Evolutionary conservation across 2,888 invertebrate genomes (phyloP), one percentile per base, ranked within the genome.

Genomic region (Eilema sororculum): DNA sequence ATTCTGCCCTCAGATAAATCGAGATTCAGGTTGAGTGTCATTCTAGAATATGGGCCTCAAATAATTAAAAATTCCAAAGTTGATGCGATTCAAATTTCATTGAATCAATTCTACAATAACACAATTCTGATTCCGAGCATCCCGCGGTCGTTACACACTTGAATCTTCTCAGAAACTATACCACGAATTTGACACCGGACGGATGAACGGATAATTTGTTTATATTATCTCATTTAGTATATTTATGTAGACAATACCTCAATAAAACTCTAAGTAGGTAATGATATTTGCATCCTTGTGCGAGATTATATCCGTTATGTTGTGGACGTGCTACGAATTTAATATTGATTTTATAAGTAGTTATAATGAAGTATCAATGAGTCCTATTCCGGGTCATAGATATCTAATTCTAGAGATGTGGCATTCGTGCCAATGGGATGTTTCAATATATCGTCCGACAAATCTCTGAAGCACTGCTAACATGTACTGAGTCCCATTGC

Each of bases 101-200:
- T 59, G 71, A 78, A 65, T 59, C 58, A 58, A 59, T 66, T 58
- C 64, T n/a, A 30, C 24, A 76, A 70, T 67, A 74, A 70, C 63
- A 30, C 25, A 41, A 80, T 82, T 80, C 68, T 67, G 69, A 83
- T 80, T 79, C 85, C 75, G 72, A 79, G 71, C 83, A 82, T 69
- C 73, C 68, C 68, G 69, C 72, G 77, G 73, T 67, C 75, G 79
- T 76, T 78, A 75, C 80, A 82, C 78, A 78, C 79, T 78, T 80
- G 79, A 73, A 72, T 79, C 67, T 91, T 90, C 91, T 80, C 13
- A 78, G 90, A 90, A 91, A 77, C 86, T 83, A 90, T 89, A 82
- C 79, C 76, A 77, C 75, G 80, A 86, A 90, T 91, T 91, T 75
- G 89, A 91, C 90, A 91, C 91, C 90, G 91, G 70, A 79, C 84